These are phyloP conservation scores for Trachelipus rathkii DNA, from an alignment of 1,140 invertebrate species.

Conservation along the genomic window DNA sequence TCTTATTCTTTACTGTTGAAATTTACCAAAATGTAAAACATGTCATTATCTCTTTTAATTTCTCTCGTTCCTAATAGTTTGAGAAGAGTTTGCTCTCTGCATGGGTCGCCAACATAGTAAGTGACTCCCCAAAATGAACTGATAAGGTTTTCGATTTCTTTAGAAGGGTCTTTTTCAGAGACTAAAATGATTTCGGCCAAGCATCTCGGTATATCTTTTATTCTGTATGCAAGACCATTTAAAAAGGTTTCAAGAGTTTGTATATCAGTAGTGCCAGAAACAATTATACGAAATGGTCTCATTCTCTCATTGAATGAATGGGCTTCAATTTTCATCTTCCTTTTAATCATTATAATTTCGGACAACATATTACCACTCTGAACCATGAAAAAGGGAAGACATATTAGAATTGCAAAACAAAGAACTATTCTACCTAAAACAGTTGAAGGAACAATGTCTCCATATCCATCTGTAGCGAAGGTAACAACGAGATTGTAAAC, in stretches of 20 bases:
- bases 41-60: not conserved
- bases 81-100: not conserved
- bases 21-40: not conserved
- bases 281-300: not conserved
- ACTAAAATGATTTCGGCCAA: not conserved
- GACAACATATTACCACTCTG: not conserved
- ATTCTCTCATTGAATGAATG: not conserved
- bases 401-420: not conserved
- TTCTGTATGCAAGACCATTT: not conserved
- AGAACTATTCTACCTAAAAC: not conserved
- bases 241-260: not conserved
- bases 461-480: not conserved
- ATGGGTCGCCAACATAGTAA: not conserved
- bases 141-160: not conserved
- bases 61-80: not conserved
- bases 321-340: not conserved
- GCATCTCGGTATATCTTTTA: not conserved
- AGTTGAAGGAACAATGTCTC: not conserved
- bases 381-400: not conserved
- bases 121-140: not conserved
- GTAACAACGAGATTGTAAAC: conserved; percentile 1
- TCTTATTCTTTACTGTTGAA: not conserved
- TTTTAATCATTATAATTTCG: not conserved
- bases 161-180: not conserved
- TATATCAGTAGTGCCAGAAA: not conserved